Evolutionary conservation across 2,113 vertebrate species (phyloP).

Genomic region (Callocephalon fimbriatum): DNA sequence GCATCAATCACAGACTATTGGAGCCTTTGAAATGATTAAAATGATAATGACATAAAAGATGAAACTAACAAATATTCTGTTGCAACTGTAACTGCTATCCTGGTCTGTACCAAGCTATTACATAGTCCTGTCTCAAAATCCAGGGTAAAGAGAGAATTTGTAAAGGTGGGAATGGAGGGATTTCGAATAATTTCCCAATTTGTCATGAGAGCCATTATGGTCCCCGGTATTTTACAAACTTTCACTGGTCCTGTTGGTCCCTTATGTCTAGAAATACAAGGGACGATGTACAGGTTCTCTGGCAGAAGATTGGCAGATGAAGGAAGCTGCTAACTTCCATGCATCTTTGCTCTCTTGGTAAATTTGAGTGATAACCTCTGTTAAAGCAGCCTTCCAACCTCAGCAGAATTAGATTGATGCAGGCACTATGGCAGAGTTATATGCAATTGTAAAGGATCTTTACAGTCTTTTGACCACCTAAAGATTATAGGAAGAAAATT

Average conservation of each 20-base stretch:
- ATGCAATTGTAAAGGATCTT: not conserved
- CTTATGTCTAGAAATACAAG: not conserved
- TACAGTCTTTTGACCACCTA: not conserved
- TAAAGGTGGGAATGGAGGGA: not conserved
- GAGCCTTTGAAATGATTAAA: not conserved
- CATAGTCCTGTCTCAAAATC: not conserved
- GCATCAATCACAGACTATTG: not conserved
- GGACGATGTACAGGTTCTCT: not conserved
- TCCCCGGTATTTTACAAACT: not conserved
- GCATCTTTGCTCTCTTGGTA: not conserved
- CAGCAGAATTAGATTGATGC: not conserved
- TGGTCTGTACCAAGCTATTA: not conserved
- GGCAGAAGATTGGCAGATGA: not conserved
- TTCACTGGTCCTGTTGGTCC: not conserved
- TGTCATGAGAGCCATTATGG: not conserved
- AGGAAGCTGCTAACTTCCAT: not conserved
- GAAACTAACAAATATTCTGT: not conserved
- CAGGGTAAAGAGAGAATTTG: not conserved
- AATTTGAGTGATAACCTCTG: not conserved
- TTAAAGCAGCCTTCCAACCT: not conserved
- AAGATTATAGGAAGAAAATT: not conserved
- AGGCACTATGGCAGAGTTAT: not conserved
- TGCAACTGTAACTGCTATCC: not conserved
- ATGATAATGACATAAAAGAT: not conserved
- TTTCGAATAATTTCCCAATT: not conserved